These are phyloP conservation scores for Riptortus pedestris DNA, from an alignment of 1,140 invertebrate species.

Conservation along the genomic window DNA sequence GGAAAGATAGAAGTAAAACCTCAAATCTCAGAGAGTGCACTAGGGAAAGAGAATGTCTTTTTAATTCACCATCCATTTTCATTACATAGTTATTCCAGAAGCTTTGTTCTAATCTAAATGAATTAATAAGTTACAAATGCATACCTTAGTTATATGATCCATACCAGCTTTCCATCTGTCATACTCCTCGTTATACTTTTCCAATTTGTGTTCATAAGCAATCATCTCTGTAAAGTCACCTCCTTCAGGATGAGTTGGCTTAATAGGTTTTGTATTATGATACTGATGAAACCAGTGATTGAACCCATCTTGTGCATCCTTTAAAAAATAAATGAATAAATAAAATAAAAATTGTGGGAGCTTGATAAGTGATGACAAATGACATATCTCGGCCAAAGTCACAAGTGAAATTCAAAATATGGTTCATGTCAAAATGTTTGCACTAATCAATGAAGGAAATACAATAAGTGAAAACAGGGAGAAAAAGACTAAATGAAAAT, in stretches of 20 bases:
- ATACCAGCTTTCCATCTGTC: constrained; percentile 64
- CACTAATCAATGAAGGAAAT: too few relatives aligned
- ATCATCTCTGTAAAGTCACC: constrained; percentile 78
- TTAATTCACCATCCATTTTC: too few relatives aligned
- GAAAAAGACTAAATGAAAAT: too few relatives aligned
- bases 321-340: constrained; percentile 22
- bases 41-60: too few relatives aligned
- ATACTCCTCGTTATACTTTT: constrained; percentile 63
- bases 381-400: too few relatives aligned
- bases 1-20: too few relatives aligned
- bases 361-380: background rate
- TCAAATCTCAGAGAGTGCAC: too few relatives aligned
- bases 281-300: constrained; percentile 78
- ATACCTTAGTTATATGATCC: constrained; percentile 50
- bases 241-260: constrained; percentile 45
- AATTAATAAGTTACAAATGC: background rate
- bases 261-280: constrained; percentile 62
- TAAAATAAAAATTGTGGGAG: constrained; percentile 2
- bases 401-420: too few relatives aligned
- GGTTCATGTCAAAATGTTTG: too few relatives aligned
- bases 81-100: background rate
- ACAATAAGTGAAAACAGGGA: too few relatives aligned
- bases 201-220: constrained; percentile 68
- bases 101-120: background rate
- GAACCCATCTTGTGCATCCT: constrained; percentile 76